Percentiles rank a stretch among this genome's conserved stretches.
These are phyloP conservation scores for Xestia ashworthii DNA, from an alignment of 2,888 invertebrate species.

Conservation along the genomic window DNA sequence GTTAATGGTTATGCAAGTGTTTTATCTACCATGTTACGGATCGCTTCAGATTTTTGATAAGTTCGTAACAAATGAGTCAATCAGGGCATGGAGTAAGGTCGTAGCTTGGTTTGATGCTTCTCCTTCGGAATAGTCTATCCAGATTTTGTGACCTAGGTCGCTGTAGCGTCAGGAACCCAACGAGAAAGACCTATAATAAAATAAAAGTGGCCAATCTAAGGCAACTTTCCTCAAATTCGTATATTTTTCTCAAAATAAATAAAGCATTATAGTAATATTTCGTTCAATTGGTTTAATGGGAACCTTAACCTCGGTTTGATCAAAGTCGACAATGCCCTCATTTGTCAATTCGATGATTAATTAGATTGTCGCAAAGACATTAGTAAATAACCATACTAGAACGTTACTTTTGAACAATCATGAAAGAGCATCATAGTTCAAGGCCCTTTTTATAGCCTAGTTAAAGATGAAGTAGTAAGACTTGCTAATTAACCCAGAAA, in stretches of 20 bases:
- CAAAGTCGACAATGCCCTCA: constrained; percentile 12
- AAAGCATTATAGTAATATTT: background rate
- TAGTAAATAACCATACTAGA: constrained; percentile 11
- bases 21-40: constrained; percentile 55
- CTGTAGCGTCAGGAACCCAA: background rate
- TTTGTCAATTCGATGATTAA: constrained; percentile 37
- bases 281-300: constrained; percentile 24
- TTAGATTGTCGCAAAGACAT: constrained; percentile 9
- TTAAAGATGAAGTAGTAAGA: background rate
- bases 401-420: constrained; percentile 4
- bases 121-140: background rate
- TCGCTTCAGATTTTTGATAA: constrained; percentile 57
- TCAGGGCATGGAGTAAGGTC: background rate
- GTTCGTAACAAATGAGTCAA: constrained; percentile 16
- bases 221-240: background rate
- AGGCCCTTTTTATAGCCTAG: constrained; percentile 22
- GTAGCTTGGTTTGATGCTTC: background rate
- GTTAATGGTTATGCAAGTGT: constrained; percentile 62
- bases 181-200: background rate
- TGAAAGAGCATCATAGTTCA: constrained; percentile 24
- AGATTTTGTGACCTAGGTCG: background rate
- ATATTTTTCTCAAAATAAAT: background rate
- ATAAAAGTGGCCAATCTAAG: background rate
- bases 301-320: constrained; percentile 17
- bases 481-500: constrained; percentile 16